phyloP scores from a whole-genome alignment of 2,113 vertebrate genomes.

The Phylloscopus whistleri region DNA sequence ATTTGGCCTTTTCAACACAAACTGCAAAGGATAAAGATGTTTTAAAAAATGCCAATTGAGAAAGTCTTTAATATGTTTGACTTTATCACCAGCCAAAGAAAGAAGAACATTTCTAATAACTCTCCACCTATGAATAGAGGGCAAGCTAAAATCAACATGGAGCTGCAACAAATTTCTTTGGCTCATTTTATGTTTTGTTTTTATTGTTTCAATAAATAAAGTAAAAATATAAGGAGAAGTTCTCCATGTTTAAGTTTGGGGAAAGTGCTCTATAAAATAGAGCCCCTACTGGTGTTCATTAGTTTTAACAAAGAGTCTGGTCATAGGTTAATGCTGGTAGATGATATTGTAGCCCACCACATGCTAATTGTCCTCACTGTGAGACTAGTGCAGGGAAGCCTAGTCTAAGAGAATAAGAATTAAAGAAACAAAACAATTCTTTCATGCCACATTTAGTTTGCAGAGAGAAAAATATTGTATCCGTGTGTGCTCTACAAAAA shows the following conservation, averaged over 20 bases:
- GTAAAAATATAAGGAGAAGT: neutral
- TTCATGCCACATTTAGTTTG: neutral
- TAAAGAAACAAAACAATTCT: neutral
- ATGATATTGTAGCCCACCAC: neutral
- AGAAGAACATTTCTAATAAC: neutral
- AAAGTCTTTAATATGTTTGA: neutral
- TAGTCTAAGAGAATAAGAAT: neutral
- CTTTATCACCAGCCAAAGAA: neutral
- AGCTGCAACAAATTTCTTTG: neutral
- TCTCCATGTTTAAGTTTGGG: neutral
- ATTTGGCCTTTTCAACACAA: neutral
- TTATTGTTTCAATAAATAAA: neutral
- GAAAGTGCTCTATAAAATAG: conserved; percentile 36
- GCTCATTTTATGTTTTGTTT: neutral
- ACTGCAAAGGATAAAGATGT: neutral
- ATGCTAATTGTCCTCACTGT: neutral
- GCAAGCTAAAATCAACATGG: neutral
- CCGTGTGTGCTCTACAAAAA: neutral
- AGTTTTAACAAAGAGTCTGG: conserved; percentile 51
- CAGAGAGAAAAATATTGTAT: neutral
- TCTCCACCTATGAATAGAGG: neutral
- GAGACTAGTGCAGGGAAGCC: neutral
- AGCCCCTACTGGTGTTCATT: conserved; percentile 47
- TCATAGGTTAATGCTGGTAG: conserved; percentile 37
- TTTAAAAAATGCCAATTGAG: neutral